Conservation (phyloP, 2,797 vertebrate species). For the Sarcophilus harrisii region DNA sequence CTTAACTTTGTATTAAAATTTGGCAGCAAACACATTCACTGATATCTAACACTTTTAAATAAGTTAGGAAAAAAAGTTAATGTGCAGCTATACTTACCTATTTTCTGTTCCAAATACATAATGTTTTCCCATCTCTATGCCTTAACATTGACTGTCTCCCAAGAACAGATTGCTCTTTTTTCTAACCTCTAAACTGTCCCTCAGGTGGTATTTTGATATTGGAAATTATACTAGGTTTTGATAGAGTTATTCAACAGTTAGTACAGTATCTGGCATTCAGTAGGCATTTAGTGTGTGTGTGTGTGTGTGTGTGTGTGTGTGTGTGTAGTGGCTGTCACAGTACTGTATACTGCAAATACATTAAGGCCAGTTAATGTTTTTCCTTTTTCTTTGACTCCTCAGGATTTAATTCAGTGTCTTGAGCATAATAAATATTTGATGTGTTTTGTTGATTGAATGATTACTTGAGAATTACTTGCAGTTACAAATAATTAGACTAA, state of each 20-base stretch:
- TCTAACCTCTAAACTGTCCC: not conserved
- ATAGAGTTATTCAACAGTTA: not conserved
- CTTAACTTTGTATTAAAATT: conserved; percentile 26
- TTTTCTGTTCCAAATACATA: not conserved
- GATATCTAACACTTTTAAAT: conserved; percentile 20
- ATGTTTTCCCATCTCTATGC: not conserved
- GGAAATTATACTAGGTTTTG: not conserved
- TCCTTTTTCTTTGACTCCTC: not conserved
- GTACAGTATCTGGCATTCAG: not conserved
- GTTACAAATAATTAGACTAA: conserved; percentile 20
- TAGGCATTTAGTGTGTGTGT: not conserved
- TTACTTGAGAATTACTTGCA: not conserved
- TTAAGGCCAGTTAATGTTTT: not conserved
- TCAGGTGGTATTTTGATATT: not conserved
- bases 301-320: too few relatives aligned
- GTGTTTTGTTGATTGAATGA: not conserved
- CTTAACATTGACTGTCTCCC: not conserved
- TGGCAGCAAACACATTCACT: conserved; percentile 29
- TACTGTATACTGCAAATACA: not conserved
- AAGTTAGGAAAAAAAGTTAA: conserved; percentile 6
- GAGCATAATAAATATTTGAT: not conserved
- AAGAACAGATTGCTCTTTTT: not conserved
- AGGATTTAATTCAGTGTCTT: not conserved
- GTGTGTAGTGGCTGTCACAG: not conserved
- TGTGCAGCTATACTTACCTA: not conserved